phyloP scores from a whole-genome alignment of 2,797 vertebrate genomes.

The Diceros bicornis region DNA sequence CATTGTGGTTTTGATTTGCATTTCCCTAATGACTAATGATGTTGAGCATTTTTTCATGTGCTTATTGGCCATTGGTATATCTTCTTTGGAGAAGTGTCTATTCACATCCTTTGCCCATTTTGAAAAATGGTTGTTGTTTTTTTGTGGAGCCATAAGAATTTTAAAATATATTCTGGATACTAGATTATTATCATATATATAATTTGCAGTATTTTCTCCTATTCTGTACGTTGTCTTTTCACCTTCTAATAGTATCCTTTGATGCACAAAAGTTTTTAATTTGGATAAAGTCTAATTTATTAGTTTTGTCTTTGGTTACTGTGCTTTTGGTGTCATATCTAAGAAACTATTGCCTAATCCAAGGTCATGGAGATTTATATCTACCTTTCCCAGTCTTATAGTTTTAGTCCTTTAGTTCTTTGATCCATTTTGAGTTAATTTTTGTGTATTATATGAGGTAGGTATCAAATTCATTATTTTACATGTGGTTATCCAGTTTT shows the following conservation, averaged over 20 bases:
- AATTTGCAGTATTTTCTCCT: neutral
- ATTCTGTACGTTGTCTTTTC: neutral
- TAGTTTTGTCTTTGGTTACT: neutral
- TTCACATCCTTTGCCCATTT: neutral
- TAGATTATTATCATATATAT: neutral
- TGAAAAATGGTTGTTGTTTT: neutral
- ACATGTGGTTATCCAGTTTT: neutral
- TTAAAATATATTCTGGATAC: neutral
- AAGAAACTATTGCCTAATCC: neutral
- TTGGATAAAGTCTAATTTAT: neutral
- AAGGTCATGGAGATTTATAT: neutral
- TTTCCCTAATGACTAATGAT: neutral
- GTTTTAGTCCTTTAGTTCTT: constrained; percentile 10
- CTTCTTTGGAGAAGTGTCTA: neutral
- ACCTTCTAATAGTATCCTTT: neutral
- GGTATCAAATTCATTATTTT: neutral
- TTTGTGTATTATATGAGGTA: neutral
- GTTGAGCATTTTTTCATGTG: neutral
- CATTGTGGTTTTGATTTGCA: neutral
- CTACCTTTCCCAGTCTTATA: neutral
- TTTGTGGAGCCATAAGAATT: neutral
- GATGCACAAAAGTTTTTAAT: neutral
- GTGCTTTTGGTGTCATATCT: neutral
- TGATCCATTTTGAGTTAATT: neutral
- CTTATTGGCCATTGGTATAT: neutral